These are phyloP conservation scores for Semnornis frantzii DNA, from an alignment of 2,113 vertebrate genomes.

Conservation along the genomic window DNA sequence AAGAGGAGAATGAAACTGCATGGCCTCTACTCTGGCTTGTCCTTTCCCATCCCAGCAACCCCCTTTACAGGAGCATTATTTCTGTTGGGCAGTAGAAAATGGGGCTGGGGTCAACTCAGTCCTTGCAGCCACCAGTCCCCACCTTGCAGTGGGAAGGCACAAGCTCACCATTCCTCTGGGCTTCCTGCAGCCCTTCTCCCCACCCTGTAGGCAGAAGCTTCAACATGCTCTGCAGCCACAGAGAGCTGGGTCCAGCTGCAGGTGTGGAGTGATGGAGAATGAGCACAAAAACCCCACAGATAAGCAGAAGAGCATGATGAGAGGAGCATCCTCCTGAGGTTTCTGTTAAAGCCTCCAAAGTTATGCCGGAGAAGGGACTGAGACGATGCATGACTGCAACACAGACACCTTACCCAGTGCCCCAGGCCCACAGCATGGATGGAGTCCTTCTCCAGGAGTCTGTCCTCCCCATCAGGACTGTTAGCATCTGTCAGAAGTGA, in stretches of 20 bases:
- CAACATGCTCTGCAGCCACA: background rate
- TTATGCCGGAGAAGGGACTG: background rate
- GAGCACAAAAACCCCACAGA: background rate
- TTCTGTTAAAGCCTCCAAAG: background rate
- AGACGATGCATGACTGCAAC: too few relatives aligned
- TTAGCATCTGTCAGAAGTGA: background rate
- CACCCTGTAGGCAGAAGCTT: background rate
- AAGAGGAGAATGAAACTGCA: slow-evolving; percentile 5
- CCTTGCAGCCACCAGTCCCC: background rate
- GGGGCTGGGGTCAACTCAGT: background rate
- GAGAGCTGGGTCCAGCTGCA: background rate
- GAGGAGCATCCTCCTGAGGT: background rate
- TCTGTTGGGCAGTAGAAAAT: background rate
- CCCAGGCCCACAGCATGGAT: accelerated
- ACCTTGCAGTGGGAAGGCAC: background rate
- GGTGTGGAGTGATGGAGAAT: too few relatives aligned
- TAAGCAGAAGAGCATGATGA: background rate
- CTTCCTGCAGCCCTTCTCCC: background rate
- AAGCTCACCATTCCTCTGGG: background rate
- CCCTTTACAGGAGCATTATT: background rate
- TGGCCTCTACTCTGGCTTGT: background rate
- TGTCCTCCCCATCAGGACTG: background rate
- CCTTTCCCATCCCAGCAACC: background rate
- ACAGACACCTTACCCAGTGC: background rate
- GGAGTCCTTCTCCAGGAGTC: background rate